Evolutionary conservation across 2,113 vertebrate species (phyloP).

Genomic region (Calonectris borealis): DNA sequence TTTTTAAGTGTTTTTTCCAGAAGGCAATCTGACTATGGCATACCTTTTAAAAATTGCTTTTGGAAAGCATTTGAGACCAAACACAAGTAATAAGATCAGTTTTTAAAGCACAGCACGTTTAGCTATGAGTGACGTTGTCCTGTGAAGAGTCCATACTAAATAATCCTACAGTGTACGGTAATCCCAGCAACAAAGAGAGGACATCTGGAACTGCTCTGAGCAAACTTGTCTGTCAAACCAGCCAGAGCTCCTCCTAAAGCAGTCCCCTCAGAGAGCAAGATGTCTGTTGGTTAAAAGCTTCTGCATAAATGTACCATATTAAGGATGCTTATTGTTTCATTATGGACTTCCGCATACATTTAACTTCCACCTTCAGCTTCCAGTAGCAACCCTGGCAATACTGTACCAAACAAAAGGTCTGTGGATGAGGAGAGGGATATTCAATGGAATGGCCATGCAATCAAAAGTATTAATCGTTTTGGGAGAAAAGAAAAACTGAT

Average conservation of each 20-base stretch:
- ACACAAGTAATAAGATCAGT: neutral
- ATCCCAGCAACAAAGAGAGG: neutral
- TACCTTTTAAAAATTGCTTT: constrained; percentile 4
- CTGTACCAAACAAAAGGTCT: constrained; percentile 41
- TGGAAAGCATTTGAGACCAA: constrained; percentile 2
- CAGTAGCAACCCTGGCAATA: neutral
- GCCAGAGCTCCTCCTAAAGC: neutral
- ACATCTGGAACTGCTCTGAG: constrained; percentile 1
- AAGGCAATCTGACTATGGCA: neutral
- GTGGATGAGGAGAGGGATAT: constrained; percentile 69
- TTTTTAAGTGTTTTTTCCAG: neutral
- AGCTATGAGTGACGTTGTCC: neutral
- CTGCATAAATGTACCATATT: neutral
- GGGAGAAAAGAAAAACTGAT: constrained; percentile 59
- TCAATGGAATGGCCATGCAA: constrained; percentile 87
- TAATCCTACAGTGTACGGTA: neutral
- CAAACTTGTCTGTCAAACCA: neutral
- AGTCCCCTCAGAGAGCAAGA: neutral
- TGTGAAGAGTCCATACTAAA: neutral
- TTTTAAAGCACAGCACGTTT: neutral
- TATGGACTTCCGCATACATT: neutral
- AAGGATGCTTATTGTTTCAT: neutral
- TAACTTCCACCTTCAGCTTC: neutral
- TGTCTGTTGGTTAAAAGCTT: neutral
- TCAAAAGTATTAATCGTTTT: constrained; percentile 49